Evolutionary conservation across 2,113 vertebrate species (phyloP).

Genomic region (Rhinopithecus roxellana): DNA sequence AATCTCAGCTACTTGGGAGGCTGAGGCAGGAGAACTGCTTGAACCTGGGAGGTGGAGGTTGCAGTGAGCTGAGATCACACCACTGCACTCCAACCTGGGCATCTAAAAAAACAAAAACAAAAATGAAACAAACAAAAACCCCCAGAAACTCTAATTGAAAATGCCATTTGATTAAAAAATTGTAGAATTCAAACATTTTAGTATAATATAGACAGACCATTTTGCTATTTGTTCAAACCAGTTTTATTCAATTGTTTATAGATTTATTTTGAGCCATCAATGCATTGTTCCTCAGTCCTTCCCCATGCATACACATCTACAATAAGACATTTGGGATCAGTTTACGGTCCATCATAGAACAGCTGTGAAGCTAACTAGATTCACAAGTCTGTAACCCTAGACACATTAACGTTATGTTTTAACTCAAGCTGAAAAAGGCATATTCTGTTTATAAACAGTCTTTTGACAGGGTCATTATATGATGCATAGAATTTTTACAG

Average conservation of each 20-base stretch:
- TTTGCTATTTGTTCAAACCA: conserved; percentile 19
- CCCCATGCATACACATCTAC: not conserved
- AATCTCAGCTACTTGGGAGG: no score
- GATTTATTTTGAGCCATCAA: conserved; percentile 44
- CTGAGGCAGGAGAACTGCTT: no score
- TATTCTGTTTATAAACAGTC: not conserved
- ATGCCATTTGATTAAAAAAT: not conserved
- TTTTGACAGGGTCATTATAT: not conserved
- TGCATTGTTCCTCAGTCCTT: not conserved
- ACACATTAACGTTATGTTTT: not conserved
- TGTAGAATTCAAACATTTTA: not conserved
- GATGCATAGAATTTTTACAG: conserved; percentile 35
- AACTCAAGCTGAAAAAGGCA: conserved; percentile 42
- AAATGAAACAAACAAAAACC: no score
- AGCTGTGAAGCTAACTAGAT: not conserved
- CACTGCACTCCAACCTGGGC: no score
- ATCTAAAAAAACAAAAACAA: no score
- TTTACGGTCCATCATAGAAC: not conserved
- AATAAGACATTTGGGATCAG: not conserved
- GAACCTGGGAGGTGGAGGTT: no score
- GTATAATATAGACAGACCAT: not conserved
- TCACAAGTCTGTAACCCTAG: not conserved
- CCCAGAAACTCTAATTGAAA: conserved; percentile 1
- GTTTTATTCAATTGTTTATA: not conserved
- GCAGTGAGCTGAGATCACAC: no score